These are phyloP conservation scores for Mystacides longicornis DNA, from an alignment of 2,888 invertebrate species.

Conservation along the genomic window DNA sequence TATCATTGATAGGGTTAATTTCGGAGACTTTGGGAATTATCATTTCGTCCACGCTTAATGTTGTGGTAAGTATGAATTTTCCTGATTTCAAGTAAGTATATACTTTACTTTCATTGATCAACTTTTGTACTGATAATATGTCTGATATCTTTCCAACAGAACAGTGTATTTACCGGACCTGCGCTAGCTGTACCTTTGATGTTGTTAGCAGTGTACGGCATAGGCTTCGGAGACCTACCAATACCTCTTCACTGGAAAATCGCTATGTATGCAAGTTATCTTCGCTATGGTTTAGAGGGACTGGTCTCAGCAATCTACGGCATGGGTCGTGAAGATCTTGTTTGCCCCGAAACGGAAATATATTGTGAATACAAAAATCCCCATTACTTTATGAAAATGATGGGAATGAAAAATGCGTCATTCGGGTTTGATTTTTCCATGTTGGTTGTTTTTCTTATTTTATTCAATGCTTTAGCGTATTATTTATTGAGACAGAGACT, in stretches of 20 bases:
- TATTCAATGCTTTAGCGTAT: conserved; percentile 60
- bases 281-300: conserved; percentile 77
- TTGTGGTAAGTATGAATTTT: conserved; percentile 73
- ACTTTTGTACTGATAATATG: background rate
- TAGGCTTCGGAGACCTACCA: conserved; percentile 70
- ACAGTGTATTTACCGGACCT: conserved; percentile 85
- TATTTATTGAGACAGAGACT: conserved; percentile 67
- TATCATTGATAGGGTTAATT: conserved; percentile 63
- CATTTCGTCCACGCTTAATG: conserved; percentile 65
- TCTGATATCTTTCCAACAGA: conserved; percentile 49
- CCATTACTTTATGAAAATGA: conserved; percentile 60
- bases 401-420: conserved; percentile 65
- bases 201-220: conserved; percentile 78
- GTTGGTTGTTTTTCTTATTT: conserved; percentile 52
- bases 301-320: conserved; percentile 75
- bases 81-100: too few relatives aligned
- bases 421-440: conserved; percentile 62
- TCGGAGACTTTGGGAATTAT: conserved; percentile 73
- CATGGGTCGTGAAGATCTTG: conserved; percentile 60
- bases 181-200: conserved; percentile 80
- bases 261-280: conserved; percentile 74
- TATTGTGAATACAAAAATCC: conserved; percentile 63
- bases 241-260: conserved; percentile 68
- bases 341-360: conserved; percentile 62
- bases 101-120: background rate